These are phyloP conservation scores for Pollimyrus isidori DNA, from an alignment of 2,113 vertebrate genomes.

Conservation along the genomic window DNA sequence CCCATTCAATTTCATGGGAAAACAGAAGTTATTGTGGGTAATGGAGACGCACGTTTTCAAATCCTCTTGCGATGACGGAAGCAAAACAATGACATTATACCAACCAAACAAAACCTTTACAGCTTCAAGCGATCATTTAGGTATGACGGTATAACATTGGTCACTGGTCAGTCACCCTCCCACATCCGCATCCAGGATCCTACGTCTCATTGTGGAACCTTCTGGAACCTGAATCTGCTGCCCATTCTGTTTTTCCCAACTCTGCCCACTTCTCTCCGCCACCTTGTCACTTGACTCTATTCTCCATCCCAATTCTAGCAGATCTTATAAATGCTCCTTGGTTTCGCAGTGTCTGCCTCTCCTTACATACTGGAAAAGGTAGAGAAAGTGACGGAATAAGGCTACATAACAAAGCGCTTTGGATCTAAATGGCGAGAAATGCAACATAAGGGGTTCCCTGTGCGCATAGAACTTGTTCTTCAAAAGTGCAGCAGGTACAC, in stretches of 20 bases:
- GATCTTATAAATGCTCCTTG: neutral
- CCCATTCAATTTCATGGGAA: neutral
- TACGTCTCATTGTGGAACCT: neutral
- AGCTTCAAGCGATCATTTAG: neutral
- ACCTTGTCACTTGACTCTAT: neutral
- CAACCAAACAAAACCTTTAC: neutral
- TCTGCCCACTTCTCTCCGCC: neutral
- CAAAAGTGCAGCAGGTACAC: neutral
- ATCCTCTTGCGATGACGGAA: neutral
- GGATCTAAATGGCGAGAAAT: neutral
- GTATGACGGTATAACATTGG: neutral
- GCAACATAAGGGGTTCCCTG: neutral
- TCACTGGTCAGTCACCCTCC: neutral
- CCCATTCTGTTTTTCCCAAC: neutral
- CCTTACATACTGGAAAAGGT: neutral
- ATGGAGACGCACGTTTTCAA: neutral
- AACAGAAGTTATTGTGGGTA: neutral
- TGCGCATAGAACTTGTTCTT: neutral
- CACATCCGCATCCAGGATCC: neutral
- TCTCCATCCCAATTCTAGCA: neutral
- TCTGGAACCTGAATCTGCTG: neutral
- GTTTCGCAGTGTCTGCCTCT: neutral
- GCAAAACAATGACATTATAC: neutral
- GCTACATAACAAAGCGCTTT: neutral
- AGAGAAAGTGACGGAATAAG: neutral